A percentile compares a stretch with the other conserved stretches of the same genome.
These are phyloP conservation scores for Champsocephalus esox DNA, from an alignment of 2,797 vertebrate species.

Conservation along the genomic window DNA sequence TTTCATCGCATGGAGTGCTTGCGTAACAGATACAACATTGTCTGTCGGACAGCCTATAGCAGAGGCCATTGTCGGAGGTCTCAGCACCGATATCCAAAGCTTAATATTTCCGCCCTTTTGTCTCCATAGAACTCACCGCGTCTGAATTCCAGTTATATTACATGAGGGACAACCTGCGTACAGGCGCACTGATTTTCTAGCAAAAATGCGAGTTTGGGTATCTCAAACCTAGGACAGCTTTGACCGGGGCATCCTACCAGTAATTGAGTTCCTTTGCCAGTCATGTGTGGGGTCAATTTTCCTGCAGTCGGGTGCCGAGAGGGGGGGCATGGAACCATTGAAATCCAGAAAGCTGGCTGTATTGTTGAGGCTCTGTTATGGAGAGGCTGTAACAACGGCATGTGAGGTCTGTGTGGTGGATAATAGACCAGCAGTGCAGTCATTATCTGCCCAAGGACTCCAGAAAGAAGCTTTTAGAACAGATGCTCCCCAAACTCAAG, in stretches of 20 bases:
- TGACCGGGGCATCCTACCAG: slow-evolving; percentile 63
- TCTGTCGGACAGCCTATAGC: slow-evolving; percentile 43
- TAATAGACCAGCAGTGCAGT: slow-evolving; percentile 68
- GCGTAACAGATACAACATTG: slow-evolving; percentile 68
- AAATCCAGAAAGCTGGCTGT: slow-evolving; percentile 53
- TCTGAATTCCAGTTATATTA: slow-evolving; percentile 54
- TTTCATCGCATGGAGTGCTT: slow-evolving; percentile 54
- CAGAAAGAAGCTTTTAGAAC: slow-evolving; percentile 62
- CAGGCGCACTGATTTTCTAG: slow-evolving; percentile 41
- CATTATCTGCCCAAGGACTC: slow-evolving; percentile 75
- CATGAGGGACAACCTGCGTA: slow-evolving; percentile 42
- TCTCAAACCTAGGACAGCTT: slow-evolving; percentile 56
- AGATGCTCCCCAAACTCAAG: slow-evolving; percentile 68
- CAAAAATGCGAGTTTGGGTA: slow-evolving; percentile 57
- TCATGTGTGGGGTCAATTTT: slow-evolving; percentile 57
- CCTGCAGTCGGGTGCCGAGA: slow-evolving; percentile 29
- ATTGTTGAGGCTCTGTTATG: slow-evolving; percentile 61
- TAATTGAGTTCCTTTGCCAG: slow-evolving; percentile 72
- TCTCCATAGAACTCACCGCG: slow-evolving; percentile 7
- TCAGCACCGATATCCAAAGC: slow-evolving; percentile 50
- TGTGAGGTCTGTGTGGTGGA: slow-evolving; percentile 51
- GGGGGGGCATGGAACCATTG: slow-evolving; percentile 33
- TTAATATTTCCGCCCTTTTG: slow-evolving; percentile 42
- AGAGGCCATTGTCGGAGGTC: slow-evolving; percentile 58
- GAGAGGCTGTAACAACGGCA: slow-evolving; percentile 52